These are phyloP conservation scores for Onychorhynchus coronatus DNA, from an alignment of 2,113 vertebrate genomes.

Conservation along the genomic window DNA sequence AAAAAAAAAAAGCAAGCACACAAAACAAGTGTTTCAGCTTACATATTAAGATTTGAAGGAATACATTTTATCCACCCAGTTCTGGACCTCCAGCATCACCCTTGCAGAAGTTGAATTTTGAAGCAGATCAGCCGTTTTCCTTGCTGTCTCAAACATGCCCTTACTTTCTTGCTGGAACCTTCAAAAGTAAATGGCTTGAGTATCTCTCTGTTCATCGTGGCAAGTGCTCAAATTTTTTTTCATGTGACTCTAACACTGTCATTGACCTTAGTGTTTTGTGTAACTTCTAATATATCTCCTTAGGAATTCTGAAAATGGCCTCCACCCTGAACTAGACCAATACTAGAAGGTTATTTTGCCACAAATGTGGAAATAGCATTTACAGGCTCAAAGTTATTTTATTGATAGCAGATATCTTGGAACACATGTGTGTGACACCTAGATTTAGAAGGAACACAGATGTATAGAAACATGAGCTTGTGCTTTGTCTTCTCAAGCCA, in stretches of 20 bases:
- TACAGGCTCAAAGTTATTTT: not conserved
- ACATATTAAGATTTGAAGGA: not conserved
- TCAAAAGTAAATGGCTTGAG: not conserved
- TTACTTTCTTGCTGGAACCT: not conserved
- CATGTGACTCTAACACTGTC: not conserved
- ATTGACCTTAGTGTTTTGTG: not conserved
- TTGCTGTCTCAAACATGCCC: not conserved
- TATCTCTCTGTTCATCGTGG: not conserved
- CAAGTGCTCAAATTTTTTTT: not conserved
- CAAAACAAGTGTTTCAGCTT: not conserved
- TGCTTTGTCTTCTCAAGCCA: not conserved
- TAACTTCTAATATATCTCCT: not conserved
- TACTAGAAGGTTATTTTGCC: not conserved
- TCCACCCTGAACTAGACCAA: not conserved
- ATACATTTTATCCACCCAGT: not conserved
- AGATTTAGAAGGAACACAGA: not conserved
- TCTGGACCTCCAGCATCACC: not conserved
- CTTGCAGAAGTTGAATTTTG: not conserved
- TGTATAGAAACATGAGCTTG: not conserved
- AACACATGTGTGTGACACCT: not conserved
- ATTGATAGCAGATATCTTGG: not conserved
- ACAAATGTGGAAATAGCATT: not conserved
- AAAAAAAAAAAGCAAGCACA: fast-evolving
- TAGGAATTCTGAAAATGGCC: not conserved
- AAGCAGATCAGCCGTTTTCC: not conserved